These are phyloP conservation scores for Alcedo atthis DNA, from an alignment of 2,797 vertebrate species.

Conservation along the genomic window DNA sequence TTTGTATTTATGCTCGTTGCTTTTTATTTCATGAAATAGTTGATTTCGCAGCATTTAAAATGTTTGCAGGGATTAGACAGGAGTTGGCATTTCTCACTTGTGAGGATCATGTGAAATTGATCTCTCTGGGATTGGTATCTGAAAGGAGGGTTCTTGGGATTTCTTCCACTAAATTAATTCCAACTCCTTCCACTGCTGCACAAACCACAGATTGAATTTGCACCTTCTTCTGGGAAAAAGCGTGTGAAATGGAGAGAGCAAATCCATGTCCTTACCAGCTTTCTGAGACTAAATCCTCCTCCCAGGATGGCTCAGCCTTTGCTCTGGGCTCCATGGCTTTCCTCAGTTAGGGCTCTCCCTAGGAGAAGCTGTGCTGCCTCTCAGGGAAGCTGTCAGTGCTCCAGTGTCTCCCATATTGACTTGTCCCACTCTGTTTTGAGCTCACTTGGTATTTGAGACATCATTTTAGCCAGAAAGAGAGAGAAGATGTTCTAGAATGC, in stretches of 20 bases:
- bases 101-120: neutral
- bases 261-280: neutral
- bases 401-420: neutral
- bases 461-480: neutral
- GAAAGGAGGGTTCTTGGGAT: neutral
- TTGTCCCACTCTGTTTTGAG: neutral
- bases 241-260: neutral
- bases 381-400: neutral
- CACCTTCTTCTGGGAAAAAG: neutral
- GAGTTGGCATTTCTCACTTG: neutral
- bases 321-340: fast-evolving
- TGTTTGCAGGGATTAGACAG: neutral
- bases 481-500: neutral
- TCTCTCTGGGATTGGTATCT: neutral
- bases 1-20: neutral
- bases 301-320: neutral
- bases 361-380: neutral
- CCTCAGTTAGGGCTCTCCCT: neutral
- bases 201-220: neutral
- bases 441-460: neutral
- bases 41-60: neutral
- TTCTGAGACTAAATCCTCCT: neutral
- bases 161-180: neutral
- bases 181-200: neutral
- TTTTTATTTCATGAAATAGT: neutral